Conservation (phyloP, 2,888 invertebrate genomes). For the Hydrotaea cyrtoneurina region DNA sequence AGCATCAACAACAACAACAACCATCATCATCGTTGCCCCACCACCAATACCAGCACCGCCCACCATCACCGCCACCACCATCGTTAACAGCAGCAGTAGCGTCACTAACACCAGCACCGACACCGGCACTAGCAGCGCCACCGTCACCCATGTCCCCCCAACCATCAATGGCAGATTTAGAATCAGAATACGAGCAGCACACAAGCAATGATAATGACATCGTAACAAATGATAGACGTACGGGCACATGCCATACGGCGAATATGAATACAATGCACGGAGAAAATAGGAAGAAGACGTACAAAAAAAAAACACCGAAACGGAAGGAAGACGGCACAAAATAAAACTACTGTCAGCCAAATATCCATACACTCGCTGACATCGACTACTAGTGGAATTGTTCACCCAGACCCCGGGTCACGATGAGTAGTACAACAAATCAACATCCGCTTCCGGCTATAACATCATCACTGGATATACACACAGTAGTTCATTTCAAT, state of each 20-base stretch:
- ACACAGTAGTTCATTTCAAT: constrained; percentile 42
- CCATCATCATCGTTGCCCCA: constrained; percentile 22
- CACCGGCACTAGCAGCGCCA: constrained; percentile 19
- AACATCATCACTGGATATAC: constrained; percentile 49
- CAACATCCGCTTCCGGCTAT: constrained; percentile 68
- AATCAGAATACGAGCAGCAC: not conserved
- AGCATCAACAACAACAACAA: constrained; percentile 41
- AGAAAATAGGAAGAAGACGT: not conserved
- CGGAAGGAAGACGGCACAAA: constrained; percentile 4
- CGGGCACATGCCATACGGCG: constrained; percentile 55
- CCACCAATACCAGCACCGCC: not conserved
- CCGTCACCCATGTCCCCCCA: constrained; percentile 2
- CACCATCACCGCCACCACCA: constrained; percentile 36
- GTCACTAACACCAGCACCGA: constrained; percentile 13
- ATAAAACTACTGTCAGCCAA: constrained; percentile 32
- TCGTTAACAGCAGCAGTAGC: not conserved
- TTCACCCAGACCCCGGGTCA: constrained; percentile 7
- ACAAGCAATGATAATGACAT: constrained; percentile 63
- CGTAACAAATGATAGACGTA: constrained; percentile 60
- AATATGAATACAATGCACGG: not conserved
- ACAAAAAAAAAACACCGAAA: constrained; percentile 17
- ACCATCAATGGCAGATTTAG: constrained; percentile 26
- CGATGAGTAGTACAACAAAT: constrained; percentile 55
- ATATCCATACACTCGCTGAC: not conserved
- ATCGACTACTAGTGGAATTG: not conserved